phyloP scores from a whole-genome alignment of 1,140 invertebrate species.

The Cryptotermes secundus region DNA sequence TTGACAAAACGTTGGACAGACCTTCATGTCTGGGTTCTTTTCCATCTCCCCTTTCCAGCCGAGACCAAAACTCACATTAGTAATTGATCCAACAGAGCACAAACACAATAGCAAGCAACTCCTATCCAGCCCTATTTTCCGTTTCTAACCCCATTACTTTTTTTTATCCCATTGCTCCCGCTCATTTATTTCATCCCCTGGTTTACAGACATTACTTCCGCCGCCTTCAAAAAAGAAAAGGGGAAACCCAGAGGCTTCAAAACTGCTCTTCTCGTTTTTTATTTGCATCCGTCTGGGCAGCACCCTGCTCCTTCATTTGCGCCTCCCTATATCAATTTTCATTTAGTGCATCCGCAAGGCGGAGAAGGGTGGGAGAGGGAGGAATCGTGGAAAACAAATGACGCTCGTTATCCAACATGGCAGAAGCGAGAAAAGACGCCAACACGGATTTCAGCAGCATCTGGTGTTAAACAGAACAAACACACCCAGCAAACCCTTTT shows the following conservation, averaged over 20 bases:
- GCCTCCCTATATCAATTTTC: slow-evolving; percentile 35
- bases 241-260: neutral
- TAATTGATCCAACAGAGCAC: slow-evolving; percentile 15
- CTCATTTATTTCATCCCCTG: slow-evolving; percentile 22
- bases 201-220: slow-evolving; percentile 24
- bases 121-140: neutral
- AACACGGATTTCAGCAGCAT: slow-evolving; percentile 33
- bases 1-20: slow-evolving; percentile 15
- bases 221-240: neutral
- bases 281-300: slow-evolving; percentile 27
- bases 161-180: neutral
- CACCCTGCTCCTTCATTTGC: slow-evolving; percentile 17
- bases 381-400: slow-evolving; percentile 29
- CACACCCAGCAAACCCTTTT: neutral
- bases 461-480: slow-evolving; percentile 33
- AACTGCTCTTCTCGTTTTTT: slow-evolving; percentile 17
- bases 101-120: slow-evolving; percentile 2
- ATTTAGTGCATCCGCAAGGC: slow-evolving; percentile 26
- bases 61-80: slow-evolving; percentile 1
- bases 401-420: slow-evolving; percentile 31
- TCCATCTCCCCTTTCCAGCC: neutral
- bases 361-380: neutral
- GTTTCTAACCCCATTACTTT: slow-evolving; percentile 23
- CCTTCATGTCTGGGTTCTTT: neutral
- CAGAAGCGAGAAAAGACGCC: slow-evolving; percentile 32